Evolutionary conservation across 2,888 invertebrate species (phyloP).

Genomic region (Leistus spinibarbis): DNA sequence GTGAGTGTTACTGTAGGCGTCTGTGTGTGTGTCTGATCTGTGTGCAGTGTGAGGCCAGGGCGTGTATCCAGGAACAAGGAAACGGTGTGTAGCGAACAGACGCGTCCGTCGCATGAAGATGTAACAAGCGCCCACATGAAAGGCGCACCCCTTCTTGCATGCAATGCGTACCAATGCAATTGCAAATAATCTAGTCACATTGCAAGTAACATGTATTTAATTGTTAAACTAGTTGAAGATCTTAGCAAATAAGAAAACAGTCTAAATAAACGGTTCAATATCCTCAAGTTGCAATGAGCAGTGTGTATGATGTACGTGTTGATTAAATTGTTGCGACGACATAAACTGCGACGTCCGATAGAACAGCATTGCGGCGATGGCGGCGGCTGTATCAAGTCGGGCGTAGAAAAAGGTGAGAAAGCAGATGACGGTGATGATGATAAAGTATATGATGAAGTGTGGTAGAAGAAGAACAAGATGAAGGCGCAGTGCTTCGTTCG

Average conservation of each 20-base stretch:
- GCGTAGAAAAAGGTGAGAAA: background rate
- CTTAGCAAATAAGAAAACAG: too few relatives aligned
- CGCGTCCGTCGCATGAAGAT: slow-evolving; percentile 39
- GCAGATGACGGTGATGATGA: background rate
- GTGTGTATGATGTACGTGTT: too few relatives aligned
- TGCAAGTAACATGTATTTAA: background rate
- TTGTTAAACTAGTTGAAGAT: too few relatives aligned
- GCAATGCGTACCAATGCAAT: background rate
- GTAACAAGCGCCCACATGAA: slow-evolving; percentile 26
- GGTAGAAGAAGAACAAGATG: slow-evolving; percentile 12
- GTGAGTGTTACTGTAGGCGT: background rate
- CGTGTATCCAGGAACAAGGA: slow-evolving; percentile 38
- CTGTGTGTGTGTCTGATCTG: background rate
- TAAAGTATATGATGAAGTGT: background rate
- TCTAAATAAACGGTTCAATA: too few relatives aligned
- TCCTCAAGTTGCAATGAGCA: too few relatives aligned
- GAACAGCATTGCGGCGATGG: background rate
- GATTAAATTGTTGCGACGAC: too few relatives aligned
- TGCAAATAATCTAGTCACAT: background rate
- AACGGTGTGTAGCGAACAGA: slow-evolving; percentile 24
- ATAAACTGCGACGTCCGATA: background rate
- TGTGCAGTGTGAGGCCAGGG: slow-evolving; percentile 15
- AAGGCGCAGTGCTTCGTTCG: background rate
- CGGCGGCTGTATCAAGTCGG: background rate
- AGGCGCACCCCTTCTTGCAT: slow-evolving; percentile 18